Percentiles rank a stretch among this genome's conserved stretches.
phyloP scores from a whole-genome alignment of 2,113 vertebrate genomes.

The Oreochromis aureus region DNA sequence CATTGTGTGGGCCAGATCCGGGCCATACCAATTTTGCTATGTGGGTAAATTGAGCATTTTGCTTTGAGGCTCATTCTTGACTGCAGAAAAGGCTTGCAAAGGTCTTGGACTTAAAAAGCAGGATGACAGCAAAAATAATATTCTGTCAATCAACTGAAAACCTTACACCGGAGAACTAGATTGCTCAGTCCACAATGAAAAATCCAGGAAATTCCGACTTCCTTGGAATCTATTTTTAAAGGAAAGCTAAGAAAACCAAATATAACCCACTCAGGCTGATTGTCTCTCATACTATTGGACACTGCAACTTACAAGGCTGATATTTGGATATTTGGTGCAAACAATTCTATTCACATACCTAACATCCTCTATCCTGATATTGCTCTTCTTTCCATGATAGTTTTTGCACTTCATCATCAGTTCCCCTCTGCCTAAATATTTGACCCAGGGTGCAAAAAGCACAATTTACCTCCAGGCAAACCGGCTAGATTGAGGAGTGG shows the following conservation, averaged over 20 bases:
- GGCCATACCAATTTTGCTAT: no score
- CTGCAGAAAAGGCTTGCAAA: no score
- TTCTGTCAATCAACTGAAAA: background rate
- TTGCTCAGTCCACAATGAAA: background rate
- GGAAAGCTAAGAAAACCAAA: background rate
- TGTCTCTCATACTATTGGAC: background rate
- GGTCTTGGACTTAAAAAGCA: no score
- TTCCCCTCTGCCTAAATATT: background rate
- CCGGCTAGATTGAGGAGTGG: background rate
- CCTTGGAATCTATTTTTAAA: background rate
- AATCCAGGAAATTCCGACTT: background rate
- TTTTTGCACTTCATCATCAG: background rate
- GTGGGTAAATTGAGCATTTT: no score
- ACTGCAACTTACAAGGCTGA: background rate
- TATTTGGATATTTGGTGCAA: background rate
- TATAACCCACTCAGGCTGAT: background rate
- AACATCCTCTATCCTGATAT: background rate
- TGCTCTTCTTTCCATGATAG: background rate
- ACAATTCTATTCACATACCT: background rate
- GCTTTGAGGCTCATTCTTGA: no score
- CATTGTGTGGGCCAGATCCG: no score
- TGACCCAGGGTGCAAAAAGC: background rate
- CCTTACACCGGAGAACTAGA: background rate
- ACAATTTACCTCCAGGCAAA: background rate
- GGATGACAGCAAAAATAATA: background rate